These are phyloP conservation scores for Phymatocera aterrima DNA, from an alignment of 2,888 invertebrate species.

Conservation along the genomic window DNA sequence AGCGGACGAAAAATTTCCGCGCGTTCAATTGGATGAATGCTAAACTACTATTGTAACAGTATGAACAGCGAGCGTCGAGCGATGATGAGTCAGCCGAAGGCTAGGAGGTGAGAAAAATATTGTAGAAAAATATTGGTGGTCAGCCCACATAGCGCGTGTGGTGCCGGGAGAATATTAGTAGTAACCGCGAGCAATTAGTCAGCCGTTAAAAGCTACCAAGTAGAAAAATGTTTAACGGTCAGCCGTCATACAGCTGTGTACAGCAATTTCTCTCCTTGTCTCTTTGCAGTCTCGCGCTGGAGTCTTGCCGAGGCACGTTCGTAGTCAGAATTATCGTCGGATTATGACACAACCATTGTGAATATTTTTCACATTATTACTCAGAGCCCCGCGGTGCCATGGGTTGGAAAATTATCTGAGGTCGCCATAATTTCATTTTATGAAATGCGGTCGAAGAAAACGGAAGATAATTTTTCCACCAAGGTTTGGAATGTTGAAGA, in stretches of 20 bases:
- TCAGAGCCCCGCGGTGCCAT: neutral
- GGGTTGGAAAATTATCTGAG: neutral
- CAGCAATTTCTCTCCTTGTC: neutral
- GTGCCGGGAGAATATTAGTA: constrained; percentile 24
- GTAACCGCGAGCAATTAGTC: constrained; percentile 33
- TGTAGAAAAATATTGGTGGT: neutral
- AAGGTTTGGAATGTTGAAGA: no score
- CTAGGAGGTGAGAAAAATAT: neutral
- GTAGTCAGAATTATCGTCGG: constrained; percentile 2
- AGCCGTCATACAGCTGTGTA: neutral
- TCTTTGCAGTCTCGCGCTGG: neutral
- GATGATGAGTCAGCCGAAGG: constrained; percentile 16
- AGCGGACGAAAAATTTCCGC: neutral
- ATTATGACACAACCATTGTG: neutral
- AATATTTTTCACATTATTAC: neutral
- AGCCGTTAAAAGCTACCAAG: constrained; percentile 26
- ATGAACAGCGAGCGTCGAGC: neutral
- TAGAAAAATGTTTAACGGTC: constrained; percentile 28
- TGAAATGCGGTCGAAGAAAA: no score
- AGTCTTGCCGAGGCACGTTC: constrained; percentile 1
- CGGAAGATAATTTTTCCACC: no score
- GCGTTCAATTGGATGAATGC: no score
- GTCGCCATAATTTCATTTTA: no score
- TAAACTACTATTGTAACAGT: neutral
- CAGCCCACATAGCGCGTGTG: neutral